Evolutionary conservation across 1,140 invertebrate genomes (phyloP).

Genomic region (Drosophila subpulchrella): DNA sequence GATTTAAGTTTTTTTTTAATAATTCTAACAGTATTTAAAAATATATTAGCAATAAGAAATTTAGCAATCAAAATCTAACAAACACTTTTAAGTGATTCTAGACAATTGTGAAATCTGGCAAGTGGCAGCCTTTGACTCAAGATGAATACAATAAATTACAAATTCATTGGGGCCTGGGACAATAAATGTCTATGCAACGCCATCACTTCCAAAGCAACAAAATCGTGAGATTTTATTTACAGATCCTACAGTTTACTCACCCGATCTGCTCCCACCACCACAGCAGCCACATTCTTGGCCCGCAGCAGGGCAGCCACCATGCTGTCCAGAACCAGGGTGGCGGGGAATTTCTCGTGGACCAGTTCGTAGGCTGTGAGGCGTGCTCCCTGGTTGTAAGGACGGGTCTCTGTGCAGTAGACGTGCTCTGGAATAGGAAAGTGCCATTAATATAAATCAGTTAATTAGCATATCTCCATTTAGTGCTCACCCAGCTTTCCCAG

Average conservation of each 20-base stretch:
- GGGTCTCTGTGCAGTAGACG: slow-evolving; percentile 98
- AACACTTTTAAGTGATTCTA: no score
- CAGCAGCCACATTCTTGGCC: slow-evolving; percentile 90
- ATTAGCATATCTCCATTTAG: neutral
- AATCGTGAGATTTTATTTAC: neutral
- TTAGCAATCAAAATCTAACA: no score
- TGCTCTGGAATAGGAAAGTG: slow-evolving; percentile 87
- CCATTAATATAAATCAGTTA: neutral
- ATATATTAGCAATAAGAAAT: no score
- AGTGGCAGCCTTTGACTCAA: no score
- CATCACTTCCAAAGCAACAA: no score
- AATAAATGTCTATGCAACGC: no score
- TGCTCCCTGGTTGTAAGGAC: slow-evolving; percentile 98
- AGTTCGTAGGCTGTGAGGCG: slow-evolving; percentile 98
- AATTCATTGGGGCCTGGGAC: no score
- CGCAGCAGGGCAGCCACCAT: slow-evolving; percentile 97
- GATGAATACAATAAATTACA: no score
- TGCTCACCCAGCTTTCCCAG: slow-evolving; percentile 89
- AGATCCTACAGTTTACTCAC: slow-evolving; percentile 83
- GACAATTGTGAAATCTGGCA: no score
- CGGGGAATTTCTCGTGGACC: slow-evolving; percentile 96
- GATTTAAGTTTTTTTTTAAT: no score
- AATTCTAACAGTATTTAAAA: no score
- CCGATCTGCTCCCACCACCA: slow-evolving; percentile 95
- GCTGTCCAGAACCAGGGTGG: slow-evolving; percentile 96